Evolutionary conservation across 2,797 vertebrate genomes (phyloP), one percentile per base, ranked within the genome.

Genomic region (Sorex maritimensis): DNA sequence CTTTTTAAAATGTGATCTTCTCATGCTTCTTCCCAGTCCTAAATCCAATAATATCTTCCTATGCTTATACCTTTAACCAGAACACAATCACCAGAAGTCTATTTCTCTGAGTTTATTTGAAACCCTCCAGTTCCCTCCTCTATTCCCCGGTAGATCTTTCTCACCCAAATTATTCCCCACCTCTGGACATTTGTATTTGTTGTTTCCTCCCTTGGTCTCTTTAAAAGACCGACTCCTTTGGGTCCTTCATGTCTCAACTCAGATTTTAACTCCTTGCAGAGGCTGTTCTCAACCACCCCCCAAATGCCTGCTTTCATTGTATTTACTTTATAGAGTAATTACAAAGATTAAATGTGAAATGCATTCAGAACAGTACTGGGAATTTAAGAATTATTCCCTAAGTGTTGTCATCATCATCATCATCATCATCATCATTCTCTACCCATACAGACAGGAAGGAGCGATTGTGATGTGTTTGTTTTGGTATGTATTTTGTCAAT

Each of bases 261-360:
- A 77, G 30, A 92, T 77, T 75, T 90, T 17, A 72, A 9, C 55
- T 92, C 49, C 92, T 87, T 84, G 4, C 9, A 87, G 55, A 61
- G n/a, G 6, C 4, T 24, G 73, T 63, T 74, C 49, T 17, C 41
- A 34, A 71, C 13, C 23, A 34, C 23, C 19, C 9, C 6, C n/a
- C 73, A 81, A 86, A 55, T 46, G 9, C 49, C 24, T 19, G 15
- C 81, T 88, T 81, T 78, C 30, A 44, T 81, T 34, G 21, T 41
- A 58, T 79, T 75, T 78, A 68, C 67, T 38, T 82, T 34, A 28
- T 9, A 65, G 84, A 52, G 8, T 75, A 84, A 49, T 81, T 19
- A 63, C 58, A 23, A 88, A 26, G 24, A 44, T 67, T 87, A 74
- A 75, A 77, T 52, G 63, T 86, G 44, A 65, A 86, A 67, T 49